Conservation (phyloP, 2,888 invertebrate genomes). For the Oligia latruncula region DNA sequence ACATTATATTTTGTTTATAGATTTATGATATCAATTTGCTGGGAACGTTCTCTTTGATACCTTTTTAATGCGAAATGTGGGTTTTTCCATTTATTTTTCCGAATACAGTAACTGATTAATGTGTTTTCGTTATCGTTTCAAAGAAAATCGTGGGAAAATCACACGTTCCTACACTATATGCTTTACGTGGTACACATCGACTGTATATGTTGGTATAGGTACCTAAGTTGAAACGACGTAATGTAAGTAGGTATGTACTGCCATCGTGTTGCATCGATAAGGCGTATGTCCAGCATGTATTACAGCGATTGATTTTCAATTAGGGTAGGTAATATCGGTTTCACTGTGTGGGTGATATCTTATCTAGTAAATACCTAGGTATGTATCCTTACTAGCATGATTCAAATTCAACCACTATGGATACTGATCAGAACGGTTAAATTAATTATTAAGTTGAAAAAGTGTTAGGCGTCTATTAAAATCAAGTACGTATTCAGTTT, state of each 20-base stretch:
- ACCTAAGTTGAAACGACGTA: background rate
- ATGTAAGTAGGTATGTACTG: background rate
- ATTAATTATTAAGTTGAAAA: background rate
- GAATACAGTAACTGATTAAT: slow-evolving; percentile 51
- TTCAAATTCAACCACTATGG: background rate
- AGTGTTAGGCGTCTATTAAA: background rate
- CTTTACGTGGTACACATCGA: background rate
- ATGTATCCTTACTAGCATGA: background rate
- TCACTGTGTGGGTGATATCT: background rate
- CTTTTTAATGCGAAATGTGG: slow-evolving; percentile 53
- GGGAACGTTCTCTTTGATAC: slow-evolving; percentile 46
- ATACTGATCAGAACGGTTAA: background rate
- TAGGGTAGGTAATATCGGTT: background rate
- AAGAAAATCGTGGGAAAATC: slow-evolving; percentile 30
- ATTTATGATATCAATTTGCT: slow-evolving; percentile 63
- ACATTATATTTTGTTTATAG: slow-evolving; percentile 58
- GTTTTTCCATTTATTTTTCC: slow-evolving; percentile 49
- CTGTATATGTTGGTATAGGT: background rate
- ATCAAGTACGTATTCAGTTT: background rate
- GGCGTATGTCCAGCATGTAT: slow-evolving; percentile 2
- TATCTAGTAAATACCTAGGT: background rate
- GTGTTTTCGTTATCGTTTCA: slow-evolving; percentile 47
- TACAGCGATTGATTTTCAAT: slow-evolving; percentile 30
- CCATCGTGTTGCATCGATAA: background rate
- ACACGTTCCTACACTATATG: slow-evolving; percentile 11